Percentiles rank a stretch among this genome's conserved stretches.
phyloP scores from a whole-genome alignment of 2,797 vertebrate genomes.

The Ambastaia sidthimunki region DNA sequence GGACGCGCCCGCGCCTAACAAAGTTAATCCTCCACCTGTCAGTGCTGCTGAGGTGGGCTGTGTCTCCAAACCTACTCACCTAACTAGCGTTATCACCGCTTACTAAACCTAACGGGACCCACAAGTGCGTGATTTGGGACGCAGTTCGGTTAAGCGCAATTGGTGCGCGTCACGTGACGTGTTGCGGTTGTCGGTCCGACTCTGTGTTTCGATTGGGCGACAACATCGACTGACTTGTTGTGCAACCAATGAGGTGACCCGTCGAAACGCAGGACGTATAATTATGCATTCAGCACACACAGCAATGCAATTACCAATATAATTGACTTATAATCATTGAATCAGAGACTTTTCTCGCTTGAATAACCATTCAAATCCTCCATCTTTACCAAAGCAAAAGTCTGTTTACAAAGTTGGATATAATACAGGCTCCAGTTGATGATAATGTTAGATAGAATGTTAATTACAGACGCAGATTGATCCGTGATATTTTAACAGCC shows the following conservation, averaged over 20 bases:
- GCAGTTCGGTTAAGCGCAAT: neutral
- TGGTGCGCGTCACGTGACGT: slow-evolving; percentile 14
- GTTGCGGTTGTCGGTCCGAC: slow-evolving; percentile 25
- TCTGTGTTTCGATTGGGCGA: slow-evolving; percentile 17
- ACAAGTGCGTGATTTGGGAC: neutral
- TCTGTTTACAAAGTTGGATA: neutral
- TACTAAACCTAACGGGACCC: neutral
- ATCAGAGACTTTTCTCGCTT: neutral
- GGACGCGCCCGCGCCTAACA: slow-evolving; percentile 91
- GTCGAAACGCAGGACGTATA: neutral
- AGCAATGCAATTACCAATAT: neutral
- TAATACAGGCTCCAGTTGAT: neutral
- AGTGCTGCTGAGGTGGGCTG: slow-evolving; percentile 70
- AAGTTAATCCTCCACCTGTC: slow-evolving; percentile 99
- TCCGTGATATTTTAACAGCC: neutral
- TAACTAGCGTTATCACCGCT: slow-evolving; percentile 2
- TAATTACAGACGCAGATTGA: neutral
- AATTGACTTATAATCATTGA: neutral
- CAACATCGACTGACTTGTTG: neutral
- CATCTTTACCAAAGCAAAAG: neutral
- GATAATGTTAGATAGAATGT: neutral
- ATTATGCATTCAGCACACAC: neutral
- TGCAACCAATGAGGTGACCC: slow-evolving; percentile 10
- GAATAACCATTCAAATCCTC: neutral
- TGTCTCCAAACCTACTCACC: slow-evolving; percentile 13